phyloP scores from a whole-genome alignment of 2,113 vertebrate species.

The Labeo catla region DNA sequence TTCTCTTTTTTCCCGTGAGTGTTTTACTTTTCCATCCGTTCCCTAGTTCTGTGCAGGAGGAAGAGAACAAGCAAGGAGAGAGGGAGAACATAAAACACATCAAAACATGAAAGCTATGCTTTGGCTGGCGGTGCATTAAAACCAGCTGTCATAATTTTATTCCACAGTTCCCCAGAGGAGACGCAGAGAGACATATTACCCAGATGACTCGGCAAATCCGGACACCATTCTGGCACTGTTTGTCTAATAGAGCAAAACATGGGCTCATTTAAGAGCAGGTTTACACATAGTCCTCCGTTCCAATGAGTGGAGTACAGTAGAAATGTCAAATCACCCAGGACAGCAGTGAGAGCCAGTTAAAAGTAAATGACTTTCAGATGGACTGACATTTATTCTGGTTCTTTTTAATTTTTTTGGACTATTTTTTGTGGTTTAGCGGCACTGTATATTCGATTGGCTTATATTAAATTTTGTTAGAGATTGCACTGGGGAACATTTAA shows the following conservation, averaged over 20 bases:
- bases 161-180: background rate
- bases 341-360: background rate
- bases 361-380: constrained; percentile 1
- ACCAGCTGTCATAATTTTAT: constrained; percentile 52
- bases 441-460: background rate
- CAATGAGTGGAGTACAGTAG: background rate
- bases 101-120: constrained; percentile 41
- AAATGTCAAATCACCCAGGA: background rate
- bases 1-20: constrained; percentile 53
- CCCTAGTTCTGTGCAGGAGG: constrained; percentile 26
- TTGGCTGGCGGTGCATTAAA: constrained; percentile 47
- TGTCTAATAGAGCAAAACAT: constrained; percentile 40
- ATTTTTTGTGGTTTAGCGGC: background rate
- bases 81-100: constrained; percentile 49
- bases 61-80: constrained; percentile 34
- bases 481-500: background rate
- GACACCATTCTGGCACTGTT: constrained; percentile 22
- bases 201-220: background rate
- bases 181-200: background rate
- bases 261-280: constrained; percentile 23
- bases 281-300: background rate
- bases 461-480: background rate
- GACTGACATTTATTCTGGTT: background rate
- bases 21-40: constrained; percentile 51
- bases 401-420: background rate